phyloP scores from a whole-genome alignment of 2,797 vertebrate genomes.

The Eleutherodactylus coqui region DNA sequence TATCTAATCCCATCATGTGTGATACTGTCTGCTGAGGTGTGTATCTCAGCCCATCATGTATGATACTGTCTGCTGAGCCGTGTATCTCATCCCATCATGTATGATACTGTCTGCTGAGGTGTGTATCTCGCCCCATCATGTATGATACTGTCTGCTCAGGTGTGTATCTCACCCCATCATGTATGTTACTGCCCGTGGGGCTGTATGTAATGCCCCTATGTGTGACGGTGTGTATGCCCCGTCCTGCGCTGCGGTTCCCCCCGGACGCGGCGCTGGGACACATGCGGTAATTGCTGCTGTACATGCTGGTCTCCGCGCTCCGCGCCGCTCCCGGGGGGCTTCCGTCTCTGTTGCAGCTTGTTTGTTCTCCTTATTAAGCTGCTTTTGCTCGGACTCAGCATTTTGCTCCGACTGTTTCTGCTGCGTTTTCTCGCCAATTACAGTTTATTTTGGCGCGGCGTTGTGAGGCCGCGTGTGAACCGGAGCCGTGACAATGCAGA shows the following conservation, averaged over 20 bases:
- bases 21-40: too few species aligned
- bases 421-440: constrained; percentile 51
- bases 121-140: too few species aligned
- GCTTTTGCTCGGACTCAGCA: constrained; percentile 54
- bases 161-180: not conserved
- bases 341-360: constrained; percentile 25
- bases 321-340: not conserved
- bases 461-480: constrained; percentile 28
- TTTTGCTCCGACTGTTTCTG: constrained; percentile 13
- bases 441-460: constrained; percentile 41
- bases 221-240: not conserved
- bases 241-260: not conserved
- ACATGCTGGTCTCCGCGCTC: not conserved
- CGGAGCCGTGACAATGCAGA: constrained; percentile 10
- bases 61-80: too few species aligned
- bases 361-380: constrained; percentile 50
- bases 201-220: not conserved
- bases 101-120: too few species aligned
- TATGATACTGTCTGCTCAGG: too few species aligned
- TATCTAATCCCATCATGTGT: too few species aligned
- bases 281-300: not conserved
- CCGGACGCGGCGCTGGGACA: not conserved
- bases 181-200: not conserved
- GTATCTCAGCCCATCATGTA: too few species aligned
- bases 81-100: too few species aligned